Evolutionary conservation across 2,797 vertebrate species (phyloP).

Genomic region (Paramormyrops hopkinsi): DNA sequence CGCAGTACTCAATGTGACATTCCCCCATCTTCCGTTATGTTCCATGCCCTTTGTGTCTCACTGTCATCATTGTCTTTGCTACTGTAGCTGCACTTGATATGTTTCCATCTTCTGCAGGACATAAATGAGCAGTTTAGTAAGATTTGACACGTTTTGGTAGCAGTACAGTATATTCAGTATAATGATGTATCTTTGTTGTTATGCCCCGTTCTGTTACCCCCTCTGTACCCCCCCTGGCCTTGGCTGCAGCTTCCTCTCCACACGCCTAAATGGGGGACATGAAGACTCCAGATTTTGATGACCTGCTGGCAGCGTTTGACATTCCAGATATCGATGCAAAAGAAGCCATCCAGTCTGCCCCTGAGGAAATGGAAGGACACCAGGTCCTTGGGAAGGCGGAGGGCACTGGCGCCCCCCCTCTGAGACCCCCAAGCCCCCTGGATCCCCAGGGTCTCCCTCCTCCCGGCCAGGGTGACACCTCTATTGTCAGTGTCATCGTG

Average conservation of each 20-base stretch:
- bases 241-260: constrained; percentile 55
- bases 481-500: constrained; percentile 90
- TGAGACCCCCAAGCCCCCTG: constrained; percentile 59
- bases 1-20: neutral
- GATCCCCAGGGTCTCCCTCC: constrained; percentile 40
- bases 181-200: neutral
- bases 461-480: constrained; percentile 65
- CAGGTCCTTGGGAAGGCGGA: constrained; percentile 42
- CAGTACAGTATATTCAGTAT: neutral
- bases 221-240: neutral
- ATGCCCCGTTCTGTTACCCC: neutral
- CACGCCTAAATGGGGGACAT: constrained; percentile 89
- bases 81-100: neutral
- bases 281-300: constrained; percentile 98
- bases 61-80: neutral
- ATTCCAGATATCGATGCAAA: constrained; percentile 95
- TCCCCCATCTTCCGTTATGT: neutral
- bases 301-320: constrained; percentile 95
- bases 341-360: constrained; percentile 87
- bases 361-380: constrained; percentile 77
- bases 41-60: neutral
- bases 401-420: constrained; percentile 50
- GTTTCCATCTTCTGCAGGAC: neutral
- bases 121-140: neutral
- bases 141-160: neutral